Evolutionary conservation across 2,888 invertebrate species (phyloP), one percentile per base, ranked within the genome.

Genomic region (Caenorhabditis sp.): DNA sequence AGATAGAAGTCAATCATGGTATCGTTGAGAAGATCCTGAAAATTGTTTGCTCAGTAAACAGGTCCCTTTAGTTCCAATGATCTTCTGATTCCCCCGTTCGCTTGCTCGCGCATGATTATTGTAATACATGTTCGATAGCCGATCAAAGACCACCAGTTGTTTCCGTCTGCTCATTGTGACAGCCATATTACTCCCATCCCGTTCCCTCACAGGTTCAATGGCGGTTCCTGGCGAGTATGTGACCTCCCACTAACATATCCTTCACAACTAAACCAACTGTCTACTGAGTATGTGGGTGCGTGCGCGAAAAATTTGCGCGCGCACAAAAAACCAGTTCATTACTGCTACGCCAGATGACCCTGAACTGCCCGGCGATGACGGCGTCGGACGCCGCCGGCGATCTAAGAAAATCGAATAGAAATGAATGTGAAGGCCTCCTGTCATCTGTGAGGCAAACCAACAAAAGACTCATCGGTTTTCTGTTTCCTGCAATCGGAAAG

Each of bases 1-100:
- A 87, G 70, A 75, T 80, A 87, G 68, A 87, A 87, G 66, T 87
- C 87, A 43, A 87, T 83, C 58, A 87, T 83, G 13, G 86, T 85
- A 71, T 86, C 86, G 48, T 85, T 85, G 45, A 87, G 74, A 26
- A 83, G 74, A 55, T 83, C 83, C 82, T 82, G 78, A 35, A 82
- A 80, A 52, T 22, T n/a, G n/a, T n/a, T n/a, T n/a, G n/a, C n/a
- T n/a, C n/a, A n/a, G n/a, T n/a, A n/a, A n/a, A n/a, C n/a, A n/a
- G n/a, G n/a, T n/a, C n/a, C n/a, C n/a, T n/a, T n/a, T n/a, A 13
- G n/a, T 4, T 5, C 17, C 17, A 15, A 41, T 41, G 9, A 32
- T 9, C 32, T 9, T 32, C 32, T 8, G 5, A 32, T 5, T 9
- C 32, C 17, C 7, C 15, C 6, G 20, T 5, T 41, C 41, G 3